Base-by-base conservation (phyloP, 2,888 invertebrate genomes). In the Ornithoptera priamus region DNA sequence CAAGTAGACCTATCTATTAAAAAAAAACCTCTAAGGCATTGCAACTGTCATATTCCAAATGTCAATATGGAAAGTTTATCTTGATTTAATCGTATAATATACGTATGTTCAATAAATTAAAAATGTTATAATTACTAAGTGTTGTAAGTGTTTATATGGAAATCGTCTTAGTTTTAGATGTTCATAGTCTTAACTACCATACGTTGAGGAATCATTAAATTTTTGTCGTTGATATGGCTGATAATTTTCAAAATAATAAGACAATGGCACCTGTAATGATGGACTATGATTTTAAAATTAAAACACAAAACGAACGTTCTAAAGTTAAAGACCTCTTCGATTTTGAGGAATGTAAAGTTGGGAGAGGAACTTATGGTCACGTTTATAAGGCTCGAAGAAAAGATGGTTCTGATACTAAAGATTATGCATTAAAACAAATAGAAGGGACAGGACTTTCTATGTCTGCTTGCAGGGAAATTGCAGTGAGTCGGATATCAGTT, bases 281-380 rank as follows among this genome's bases (percentile, higher is more conserved):
- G 98, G 99, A 99, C 93, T 98, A 97, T 88, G 99, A 99, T 92
- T 99, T 98, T 89, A 99, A 99, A 94, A 94, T 98, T 87, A 97
- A 97, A 93, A 97, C 97, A 15, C 97, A 97, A 81, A 96, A 95
- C 76, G 97, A 98, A 85, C 94, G 98, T 57, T 97, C 97, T 0
- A 98, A 98, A 93, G 99, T 99, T n/a, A 99, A 99, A 88, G 99
- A 99, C 87, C 91, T 99, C 68, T 99, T 99, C 88, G 98, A 99
- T 84, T 99, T 97, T 85, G 99, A 99, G 88, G 99, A 99, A 10
- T 99, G 99, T 85, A 99, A 99, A 94, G 99, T 99, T 20, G 99
- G 99, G 10, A 94, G 99, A 76, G 99, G 99, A 62, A 99, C 99
- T 6, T 99, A 99, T 82, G 99, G 99, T 12, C 99, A 98, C 89